A percentile compares a stretch with the other conserved stretches of the same genome.
phyloP scores from a whole-genome alignment of 2,888 invertebrate genomes.

The Drosophila nigricruria region DNA sequence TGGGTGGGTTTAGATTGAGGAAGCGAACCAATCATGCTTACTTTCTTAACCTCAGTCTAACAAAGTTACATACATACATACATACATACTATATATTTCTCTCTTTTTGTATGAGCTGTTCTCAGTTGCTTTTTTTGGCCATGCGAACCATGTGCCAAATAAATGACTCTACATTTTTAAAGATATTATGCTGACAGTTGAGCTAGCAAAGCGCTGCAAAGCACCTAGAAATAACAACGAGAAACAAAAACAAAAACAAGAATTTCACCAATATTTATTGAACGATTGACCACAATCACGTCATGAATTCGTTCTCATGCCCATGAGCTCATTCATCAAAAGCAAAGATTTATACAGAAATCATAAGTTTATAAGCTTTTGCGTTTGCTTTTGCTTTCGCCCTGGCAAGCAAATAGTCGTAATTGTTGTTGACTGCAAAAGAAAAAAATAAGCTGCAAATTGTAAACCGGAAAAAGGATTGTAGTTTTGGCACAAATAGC shows the following conservation, averaged over 20 bases:
- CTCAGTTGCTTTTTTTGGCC: slow-evolving; percentile 56
- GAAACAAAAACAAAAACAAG: neutral
- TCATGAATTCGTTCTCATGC: slow-evolving; percentile 60
- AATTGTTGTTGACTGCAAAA: slow-evolving; percentile 20
- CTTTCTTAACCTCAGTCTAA: slow-evolving; percentile 42
- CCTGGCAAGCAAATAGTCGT: slow-evolving; percentile 9
- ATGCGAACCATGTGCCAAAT: slow-evolving; percentile 66
- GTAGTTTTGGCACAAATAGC: neutral
- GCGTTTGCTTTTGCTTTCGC: neutral
- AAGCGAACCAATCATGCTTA: slow-evolving; percentile 40
- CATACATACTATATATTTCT: neutral
- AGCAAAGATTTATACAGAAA: slow-evolving; percentile 27
- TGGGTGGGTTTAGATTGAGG: slow-evolving; percentile 6
- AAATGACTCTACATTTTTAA: slow-evolving; percentile 78
- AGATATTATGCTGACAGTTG: slow-evolving; percentile 70
- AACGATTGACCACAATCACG: slow-evolving; percentile 64
- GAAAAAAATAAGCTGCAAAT: neutral
- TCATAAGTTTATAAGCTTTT: slow-evolving; percentile 9
- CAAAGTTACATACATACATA: slow-evolving; percentile 13
- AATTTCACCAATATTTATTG: slow-evolving; percentile 51
- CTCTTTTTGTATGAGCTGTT: slow-evolving; percentile 33
- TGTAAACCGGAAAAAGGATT: neutral
- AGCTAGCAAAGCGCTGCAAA: slow-evolving; percentile 46
- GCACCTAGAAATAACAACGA: neutral
- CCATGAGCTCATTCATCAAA: slow-evolving; percentile 62